These are phyloP conservation scores for Bedellia somnulentella DNA, from an alignment of 2,888 invertebrate genomes.

Conservation along the genomic window DNA sequence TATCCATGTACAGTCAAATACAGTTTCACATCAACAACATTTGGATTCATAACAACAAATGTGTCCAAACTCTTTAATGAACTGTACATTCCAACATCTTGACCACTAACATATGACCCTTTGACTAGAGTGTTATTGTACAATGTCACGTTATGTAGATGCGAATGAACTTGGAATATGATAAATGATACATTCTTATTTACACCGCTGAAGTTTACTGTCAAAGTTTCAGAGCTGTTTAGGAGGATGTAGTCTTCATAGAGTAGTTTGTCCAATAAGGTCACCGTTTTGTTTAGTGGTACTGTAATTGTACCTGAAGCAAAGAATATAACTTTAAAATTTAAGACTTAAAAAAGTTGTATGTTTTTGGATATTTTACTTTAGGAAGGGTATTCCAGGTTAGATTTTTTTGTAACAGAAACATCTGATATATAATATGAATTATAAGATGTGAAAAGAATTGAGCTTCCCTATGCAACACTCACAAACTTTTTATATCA, in stretches of 20 bases:
- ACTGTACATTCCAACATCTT: conserved; percentile 63
- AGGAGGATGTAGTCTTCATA: conserved; percentile 24
- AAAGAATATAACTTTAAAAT: too few relatives aligned
- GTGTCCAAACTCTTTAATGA: conserved; percentile 17
- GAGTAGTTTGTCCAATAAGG: conserved; percentile 23
- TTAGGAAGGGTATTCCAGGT: too few relatives aligned
- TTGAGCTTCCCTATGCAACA: too few relatives aligned
- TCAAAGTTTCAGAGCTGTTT: conserved; percentile 20
- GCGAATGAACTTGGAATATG: conserved; percentile 67
- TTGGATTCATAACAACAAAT: conserved; percentile 44
- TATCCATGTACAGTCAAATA: conserved; percentile 60
- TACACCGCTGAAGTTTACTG: conserved; percentile 39
- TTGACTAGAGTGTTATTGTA: conserved; percentile 29
- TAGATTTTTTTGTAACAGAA: too few relatives aligned
- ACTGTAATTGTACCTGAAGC: conserved; percentile 32
- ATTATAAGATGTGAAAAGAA: too few relatives aligned
- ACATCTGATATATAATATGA: too few relatives aligned
- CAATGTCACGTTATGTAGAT: conserved; percentile 56
- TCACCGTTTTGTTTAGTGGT: conserved; percentile 24
- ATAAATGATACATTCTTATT: conserved; percentile 52
- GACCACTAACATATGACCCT: conserved; percentile 50
- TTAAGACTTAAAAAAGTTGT: too few relatives aligned
- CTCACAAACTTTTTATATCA: too few relatives aligned
- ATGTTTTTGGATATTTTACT: too few relatives aligned
- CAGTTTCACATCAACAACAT: conserved; percentile 25